Base-by-base conservation (phyloP, 2,888 invertebrate genomes). In the Carabus problematicus region DNA sequence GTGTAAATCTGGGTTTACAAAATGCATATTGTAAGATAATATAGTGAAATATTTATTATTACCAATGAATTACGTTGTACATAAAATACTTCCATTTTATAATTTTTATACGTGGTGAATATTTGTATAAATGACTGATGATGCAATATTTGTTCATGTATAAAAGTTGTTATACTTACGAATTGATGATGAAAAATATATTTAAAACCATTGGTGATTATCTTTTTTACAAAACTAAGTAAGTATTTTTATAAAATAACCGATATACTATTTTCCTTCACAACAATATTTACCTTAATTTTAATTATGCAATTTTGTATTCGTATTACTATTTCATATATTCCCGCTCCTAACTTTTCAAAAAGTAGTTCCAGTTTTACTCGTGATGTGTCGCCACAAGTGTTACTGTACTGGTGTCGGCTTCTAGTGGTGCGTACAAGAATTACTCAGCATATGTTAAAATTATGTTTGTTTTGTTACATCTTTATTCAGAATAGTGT, bases 51-150 rank as follows among this genome's bases (percentile, higher is more conserved):
- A 64, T 64, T 64, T 64, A 64, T 64, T 43, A 60, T 60, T 60
- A 29, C 45, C 29, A 29, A 56, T 43, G 42, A 63, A 56, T 56
- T 56, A 40, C 29, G 19, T 29, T 42, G 42, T 42, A 42, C 40
- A 59, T 59, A 59, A 42, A 67, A 60, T 42, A 67, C 67, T 67
- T 67, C 67, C 67, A 67, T 67, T 67, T 67, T 67, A 67, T 60
- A 67, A 67, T 67, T 67, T 67, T 67, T 67, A 67, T 67, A 67
- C 60, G 67, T 66, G 59, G 66, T 64, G 41, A 63, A 62, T 62
- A 49, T 62, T 62, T 49, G 54, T 52, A 19, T 14, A 40, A 39
- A 58, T 59, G 66, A 58, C 58, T 66, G 66, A 58, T 18, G 41
- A 39, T 16, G 19, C 19, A 49, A 64, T 45, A 58, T 66, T 59